These are phyloP conservation scores for Hydractinia echinata DNA, from an alignment of 30 jellyfish, hydroid and myxozoan genomes.

Conservation along the genomic window DNA sequence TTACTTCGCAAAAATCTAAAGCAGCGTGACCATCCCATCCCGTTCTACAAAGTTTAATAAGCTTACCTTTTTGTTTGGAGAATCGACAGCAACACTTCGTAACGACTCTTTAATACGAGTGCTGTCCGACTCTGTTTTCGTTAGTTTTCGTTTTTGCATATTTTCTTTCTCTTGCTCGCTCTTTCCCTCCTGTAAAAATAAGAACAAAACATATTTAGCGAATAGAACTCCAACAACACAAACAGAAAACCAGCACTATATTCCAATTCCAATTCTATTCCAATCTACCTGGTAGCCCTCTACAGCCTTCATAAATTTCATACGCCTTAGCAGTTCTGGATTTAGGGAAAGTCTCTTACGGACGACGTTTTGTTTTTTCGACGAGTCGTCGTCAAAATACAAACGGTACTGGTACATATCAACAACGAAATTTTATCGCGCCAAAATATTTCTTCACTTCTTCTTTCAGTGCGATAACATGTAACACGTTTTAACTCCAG, in stretches of 20 bases:
- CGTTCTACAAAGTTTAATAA: neutral
- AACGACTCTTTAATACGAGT: neutral
- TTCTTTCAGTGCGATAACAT: too few relatives aligned
- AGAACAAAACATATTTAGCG: neutral
- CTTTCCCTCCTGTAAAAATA: neutral
- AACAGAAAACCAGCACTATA: neutral
- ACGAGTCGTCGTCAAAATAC: constrained; percentile 18
- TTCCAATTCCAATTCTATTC: neutral
- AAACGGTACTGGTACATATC: constrained; percentile 9
- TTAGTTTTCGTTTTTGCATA: constrained; percentile 17
- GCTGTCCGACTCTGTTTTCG: neutral
- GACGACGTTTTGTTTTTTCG: constrained; percentile 2
- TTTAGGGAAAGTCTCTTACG: constrained; percentile 7
- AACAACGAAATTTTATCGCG: too few relatives aligned
- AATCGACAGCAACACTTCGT: constrained; percentile 11
- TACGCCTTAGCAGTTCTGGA: neutral
- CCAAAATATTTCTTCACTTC: too few relatives aligned
- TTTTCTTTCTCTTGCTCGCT: constrained; percentile 13
- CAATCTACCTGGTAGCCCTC: neutral
- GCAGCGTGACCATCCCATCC: too few relatives aligned
- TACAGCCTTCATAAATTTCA: constrained; percentile 6
- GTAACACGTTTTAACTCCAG: too few relatives aligned
- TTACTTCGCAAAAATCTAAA: too few relatives aligned
- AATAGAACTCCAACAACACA: neutral
- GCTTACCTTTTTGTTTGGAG: constrained; percentile 33